Base-by-base conservation (phyloP, 2,113 vertebrate genomes). In the Gasterosteus aculeatus region DNA sequence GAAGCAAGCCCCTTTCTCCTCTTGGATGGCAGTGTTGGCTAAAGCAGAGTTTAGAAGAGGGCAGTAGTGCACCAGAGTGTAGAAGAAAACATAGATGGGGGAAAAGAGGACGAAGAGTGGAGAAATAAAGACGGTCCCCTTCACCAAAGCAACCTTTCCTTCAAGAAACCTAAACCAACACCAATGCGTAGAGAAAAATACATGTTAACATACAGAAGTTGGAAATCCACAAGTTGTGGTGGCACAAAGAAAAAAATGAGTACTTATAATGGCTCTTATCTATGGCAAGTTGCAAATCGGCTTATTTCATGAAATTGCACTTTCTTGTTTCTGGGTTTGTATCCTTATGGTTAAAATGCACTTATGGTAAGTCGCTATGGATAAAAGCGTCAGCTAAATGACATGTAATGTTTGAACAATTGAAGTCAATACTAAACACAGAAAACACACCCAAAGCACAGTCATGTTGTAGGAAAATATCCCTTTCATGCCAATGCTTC, bases 1-100 rank as follows among this genome's bases (percentile, higher is more conserved):
- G 94, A 97, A 99, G 93, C 98, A 99, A 85, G 96, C 95, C 65
- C 97, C 98, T 78, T 98, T 99, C 93, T 99, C 97, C 87, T 99
- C 97, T 35, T 89, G 94, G 87, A 96, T 77, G 75, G 95, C 87
- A 87, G 92, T 94, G 84, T 96, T 95, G 84, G 95, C 98, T 98
- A 95, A 92, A 93, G 93, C 77, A 85, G 81, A 90, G 93, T 82
- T 89, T 89, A 83, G 78, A 88, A 87, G 83, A 69, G 73, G 82
- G 74, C 38, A 85, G 81, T 72, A 78, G 80, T 56, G 85, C 72
- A 72, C 83, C 87, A 85, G 61, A 90, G 67, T 75, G 82, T 58
- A 85, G 83, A 76, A 84, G 81, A 85, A 85, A 75, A 89, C 74
- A 89, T 59, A 93, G 62, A 89, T 85, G 72, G 71, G 69, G 82